A percentile compares a stretch with the other conserved stretches of the same genome.
Evolutionary conservation across 2,113 vertebrate species (phyloP).

Genomic region (Albula goreensis): DNA sequence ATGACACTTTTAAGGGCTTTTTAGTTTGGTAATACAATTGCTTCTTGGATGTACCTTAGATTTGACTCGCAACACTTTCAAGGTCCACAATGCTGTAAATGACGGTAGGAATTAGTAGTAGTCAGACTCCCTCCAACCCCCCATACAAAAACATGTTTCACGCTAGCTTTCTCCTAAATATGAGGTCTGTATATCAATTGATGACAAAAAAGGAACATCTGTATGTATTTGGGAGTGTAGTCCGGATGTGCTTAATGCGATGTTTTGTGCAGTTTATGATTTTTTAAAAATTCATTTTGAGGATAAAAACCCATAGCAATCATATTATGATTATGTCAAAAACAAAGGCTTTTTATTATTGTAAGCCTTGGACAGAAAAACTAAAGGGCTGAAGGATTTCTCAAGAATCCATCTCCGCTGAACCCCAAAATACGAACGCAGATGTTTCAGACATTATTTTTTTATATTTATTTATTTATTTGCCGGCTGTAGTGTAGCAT

Average conservation of each 20-base stretch:
- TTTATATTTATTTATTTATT: slow-evolving; percentile 19
- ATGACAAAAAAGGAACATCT: neutral
- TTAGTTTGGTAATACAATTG: slow-evolving; percentile 93
- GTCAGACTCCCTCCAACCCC: slow-evolving; percentile 73
- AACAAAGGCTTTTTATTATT: neutral
- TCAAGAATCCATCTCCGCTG: slow-evolving; percentile 62
- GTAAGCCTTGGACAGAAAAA: slow-evolving; percentile 8
- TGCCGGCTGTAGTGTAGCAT: slow-evolving; percentile 71
- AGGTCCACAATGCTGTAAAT: slow-evolving; percentile 73
- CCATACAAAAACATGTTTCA: slow-evolving; percentile 70
- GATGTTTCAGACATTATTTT: slow-evolving; percentile 55
- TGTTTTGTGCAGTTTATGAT: neutral
- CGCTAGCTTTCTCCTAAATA: slow-evolving; percentile 85
- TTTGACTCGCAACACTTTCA: slow-evolving; percentile 75
- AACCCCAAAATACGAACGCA: neutral
- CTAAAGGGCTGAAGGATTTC: slow-evolving; percentile 59
- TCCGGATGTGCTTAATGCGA: neutral
- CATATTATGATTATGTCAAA: neutral
- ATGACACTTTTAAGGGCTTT: slow-evolving; percentile 97
- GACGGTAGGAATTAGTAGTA: slow-evolving; percentile 85
- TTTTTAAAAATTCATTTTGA: neutral
- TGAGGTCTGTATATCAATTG: neutral
- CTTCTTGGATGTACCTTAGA: slow-evolving; percentile 79
- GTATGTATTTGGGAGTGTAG: neutral
- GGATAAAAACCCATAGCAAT: neutral